Conservation (phyloP, 1,140 invertebrate genomes). For the Arion vulgaris region DNA sequence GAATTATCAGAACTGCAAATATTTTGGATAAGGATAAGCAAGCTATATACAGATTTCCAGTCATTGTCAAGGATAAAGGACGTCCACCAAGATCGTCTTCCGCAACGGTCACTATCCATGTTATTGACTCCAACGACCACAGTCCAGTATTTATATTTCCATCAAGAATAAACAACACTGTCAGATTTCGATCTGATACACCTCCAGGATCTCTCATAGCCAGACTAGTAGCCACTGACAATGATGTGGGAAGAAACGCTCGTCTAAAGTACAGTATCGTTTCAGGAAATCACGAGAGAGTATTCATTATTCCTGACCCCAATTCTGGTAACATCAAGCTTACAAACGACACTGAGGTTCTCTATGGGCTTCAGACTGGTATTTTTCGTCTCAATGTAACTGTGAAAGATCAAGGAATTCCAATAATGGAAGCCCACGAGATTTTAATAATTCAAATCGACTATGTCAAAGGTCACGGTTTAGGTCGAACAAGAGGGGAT, state of each 20-base stretch:
- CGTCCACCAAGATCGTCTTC: conserved; percentile 90
- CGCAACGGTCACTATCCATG: conserved; percentile 80
- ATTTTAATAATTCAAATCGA: conserved; percentile 40
- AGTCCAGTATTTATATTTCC: conserved; percentile 58
- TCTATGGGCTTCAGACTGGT: conserved; percentile 85
- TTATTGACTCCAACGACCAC: conserved; percentile 88
- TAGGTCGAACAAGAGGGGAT: conserved; percentile 14
- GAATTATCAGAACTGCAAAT: conserved; percentile 82
- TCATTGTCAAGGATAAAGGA: conserved; percentile 92
- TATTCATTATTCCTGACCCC: conserved; percentile 81
- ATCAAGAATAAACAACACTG: conserved; percentile 73
- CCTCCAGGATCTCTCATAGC: conserved; percentile 82
- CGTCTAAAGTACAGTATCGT: conserved; percentile 80
- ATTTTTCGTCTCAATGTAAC: conserved; percentile 79
- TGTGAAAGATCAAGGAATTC: conserved; percentile 71
- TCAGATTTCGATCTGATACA: conserved; percentile 91
- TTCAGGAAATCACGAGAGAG: conserved; percentile 83
- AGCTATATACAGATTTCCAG: conserved; percentile 83
- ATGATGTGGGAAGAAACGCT: conserved; percentile 76
- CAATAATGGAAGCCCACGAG: conserved; percentile 41
- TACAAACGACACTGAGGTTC: conserved; percentile 78
- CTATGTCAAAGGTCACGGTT: not conserved
- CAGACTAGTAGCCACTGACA: conserved; percentile 65
- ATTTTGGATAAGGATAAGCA: conserved; percentile 87
- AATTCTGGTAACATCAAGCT: conserved; percentile 84